Percentiles rank a stretch among this genome's conserved stretches.
Evolutionary conservation across 1,140 invertebrate genomes (phyloP).

Genomic region (Tigriopus japonicus): DNA sequence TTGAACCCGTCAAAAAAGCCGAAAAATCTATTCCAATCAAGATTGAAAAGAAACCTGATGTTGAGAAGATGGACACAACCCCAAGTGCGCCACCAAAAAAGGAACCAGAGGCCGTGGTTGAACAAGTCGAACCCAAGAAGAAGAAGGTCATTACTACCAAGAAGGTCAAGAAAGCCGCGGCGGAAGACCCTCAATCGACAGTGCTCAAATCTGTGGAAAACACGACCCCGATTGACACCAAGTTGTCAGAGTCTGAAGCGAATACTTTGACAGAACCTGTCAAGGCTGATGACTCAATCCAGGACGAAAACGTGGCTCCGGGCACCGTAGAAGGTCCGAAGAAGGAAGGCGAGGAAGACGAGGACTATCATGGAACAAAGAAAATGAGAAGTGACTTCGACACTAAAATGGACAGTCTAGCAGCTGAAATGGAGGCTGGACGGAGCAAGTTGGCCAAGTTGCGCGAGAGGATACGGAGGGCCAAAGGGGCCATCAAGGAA

Average conservation of each 20-base stretch:
- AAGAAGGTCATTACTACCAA: too few species aligned
- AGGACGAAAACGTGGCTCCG: not conserved
- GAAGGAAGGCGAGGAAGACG: not conserved
- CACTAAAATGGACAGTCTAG: not conserved
- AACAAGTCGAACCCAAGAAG: too few species aligned
- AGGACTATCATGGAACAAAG: constrained; percentile 3
- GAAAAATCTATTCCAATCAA: too few species aligned
- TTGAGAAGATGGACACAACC: too few species aligned
- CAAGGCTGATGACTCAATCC: not conserved
- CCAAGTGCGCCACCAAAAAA: too few species aligned
- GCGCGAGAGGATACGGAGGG: not conserved
- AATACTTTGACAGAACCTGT: not conserved
- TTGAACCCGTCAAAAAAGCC: too few species aligned
- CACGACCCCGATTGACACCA: not conserved
- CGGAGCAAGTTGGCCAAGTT: constrained; percentile 4
- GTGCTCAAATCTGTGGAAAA: not conserved
- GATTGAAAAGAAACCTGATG: too few species aligned
- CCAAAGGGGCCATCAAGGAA: constrained; percentile 7
- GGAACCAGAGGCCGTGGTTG: too few species aligned
- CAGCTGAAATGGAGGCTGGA: constrained; percentile 6
- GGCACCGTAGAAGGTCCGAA: not conserved
- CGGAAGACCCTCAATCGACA: not conserved
- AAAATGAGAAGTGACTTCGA: constrained; percentile 8
- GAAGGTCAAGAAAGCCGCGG: too few species aligned
- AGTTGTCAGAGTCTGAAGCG: not conserved